A percentile compares a stretch with the other conserved stretches of the same genome.
phyloP scores from a whole-genome alignment of 2,113 vertebrate genomes.

The Ciconia stormi region DNA sequence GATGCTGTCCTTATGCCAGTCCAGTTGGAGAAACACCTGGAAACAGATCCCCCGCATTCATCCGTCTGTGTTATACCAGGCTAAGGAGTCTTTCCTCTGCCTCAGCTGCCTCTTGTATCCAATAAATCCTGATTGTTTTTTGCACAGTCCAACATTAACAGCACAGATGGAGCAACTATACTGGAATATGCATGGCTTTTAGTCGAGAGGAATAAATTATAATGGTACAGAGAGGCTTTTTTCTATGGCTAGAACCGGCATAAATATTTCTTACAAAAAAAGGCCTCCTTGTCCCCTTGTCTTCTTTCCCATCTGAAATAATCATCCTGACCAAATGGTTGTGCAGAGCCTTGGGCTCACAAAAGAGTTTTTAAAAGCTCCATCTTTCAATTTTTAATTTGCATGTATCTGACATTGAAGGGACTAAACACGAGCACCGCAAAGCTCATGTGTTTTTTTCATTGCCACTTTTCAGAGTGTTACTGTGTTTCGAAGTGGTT shows the following conservation, averaged over 20 bases:
- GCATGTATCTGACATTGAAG: neutral
- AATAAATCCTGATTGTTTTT: neutral
- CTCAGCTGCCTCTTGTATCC: neutral
- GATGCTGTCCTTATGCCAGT: neutral
- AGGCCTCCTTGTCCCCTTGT: neutral
- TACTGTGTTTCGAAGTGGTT: neutral
- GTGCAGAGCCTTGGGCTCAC: neutral
- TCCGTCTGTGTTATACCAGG: neutral
- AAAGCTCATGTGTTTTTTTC: neutral
- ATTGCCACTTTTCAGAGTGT: neutral
- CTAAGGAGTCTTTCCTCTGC: neutral
- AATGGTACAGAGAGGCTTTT: neutral
- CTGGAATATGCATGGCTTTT: conserved; percentile 3
- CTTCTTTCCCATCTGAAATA: neutral
- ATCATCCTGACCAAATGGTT: neutral
- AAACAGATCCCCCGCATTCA: neutral
- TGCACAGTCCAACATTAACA: neutral
- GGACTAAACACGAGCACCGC: neutral
- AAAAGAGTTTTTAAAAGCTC: neutral
- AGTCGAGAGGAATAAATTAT: conserved; percentile 10
- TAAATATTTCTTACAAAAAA: neutral
- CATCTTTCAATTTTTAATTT: neutral
- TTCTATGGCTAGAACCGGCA: neutral
- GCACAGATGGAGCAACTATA: conserved; percentile 17
- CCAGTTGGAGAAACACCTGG: neutral